Base-by-base conservation (phyloP, 2,797 vertebrate species). In the Strix occidentalis region DNA sequence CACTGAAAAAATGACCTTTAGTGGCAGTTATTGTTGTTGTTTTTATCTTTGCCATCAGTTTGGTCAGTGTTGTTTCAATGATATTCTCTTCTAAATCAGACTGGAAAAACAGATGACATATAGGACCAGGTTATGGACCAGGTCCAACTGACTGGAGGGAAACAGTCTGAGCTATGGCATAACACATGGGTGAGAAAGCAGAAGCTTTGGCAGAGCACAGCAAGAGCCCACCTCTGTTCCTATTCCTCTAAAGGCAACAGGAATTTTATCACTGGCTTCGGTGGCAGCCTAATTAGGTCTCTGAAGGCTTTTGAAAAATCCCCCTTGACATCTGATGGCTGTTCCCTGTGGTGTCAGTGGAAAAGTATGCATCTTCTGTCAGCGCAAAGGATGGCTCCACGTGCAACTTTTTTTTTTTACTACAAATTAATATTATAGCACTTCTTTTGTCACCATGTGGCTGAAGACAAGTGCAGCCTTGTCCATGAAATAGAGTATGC, bases 1-100 rank as follows among this genome's bases (percentile, higher is more conserved):
- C 28, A 50, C 41, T 63, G 61, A 85, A 97, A 94, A 83, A 43
- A 10, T 87, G 46, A 95, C 90, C 54, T 61, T 87, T 57, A 89
- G 56, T 84, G 88, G 77, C 69, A 91, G 68, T 89, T 89, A 26
- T 86, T 94, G 74, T 86, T 86, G 51, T 60, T 78, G 45, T 43
- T 93, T 91, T 97, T 91, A 48, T 86, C 86, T 93, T 89, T 91
- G 51, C 57, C 54, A 81, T 88, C 50, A 71, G 53, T 84, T 94
- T 92, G 23, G 68, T 87, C 43, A 64, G 33, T 63, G n/a, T 70
- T 93, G 10, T 80, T 91, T 61, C 46, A 77, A 20, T 64, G 23
- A 54, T 81, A 29, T 82, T 63, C 56, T 75, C 53, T 84, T 87
- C 46, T 83, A 72, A 92, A 79, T 88, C 64, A 74, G 58, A 65